Base-by-base conservation (phyloP, 2,888 invertebrate species). In the Amblyjoppa fuscipennis region DNA sequence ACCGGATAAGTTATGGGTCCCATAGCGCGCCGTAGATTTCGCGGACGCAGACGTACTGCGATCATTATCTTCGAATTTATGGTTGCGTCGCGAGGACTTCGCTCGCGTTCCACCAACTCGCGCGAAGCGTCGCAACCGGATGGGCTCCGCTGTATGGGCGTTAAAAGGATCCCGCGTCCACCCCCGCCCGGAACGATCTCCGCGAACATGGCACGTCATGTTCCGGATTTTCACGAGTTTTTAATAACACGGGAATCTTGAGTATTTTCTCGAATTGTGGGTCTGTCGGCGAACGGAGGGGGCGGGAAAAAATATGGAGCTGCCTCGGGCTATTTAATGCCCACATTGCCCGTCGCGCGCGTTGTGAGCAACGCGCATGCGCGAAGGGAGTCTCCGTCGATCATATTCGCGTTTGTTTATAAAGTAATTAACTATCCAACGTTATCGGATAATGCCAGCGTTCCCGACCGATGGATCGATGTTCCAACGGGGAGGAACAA, bases 51-150 rank as follows among this genome's bases (percentile, higher is more conserved):
- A 94, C 93, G 93, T 93, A 93, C 93, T 92, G 93, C 93, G 93
- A 93, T 94, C 93, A 93, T 94, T 93, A 94, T 93, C 93, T 90
- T 88, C 89, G 90, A 91, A 94, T 94, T 94, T 94, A 94, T 94
- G 92, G 92, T 88, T 76, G 77, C 85, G 78, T 88, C 86, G 88
- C 89, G 89, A 89, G 88, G 89, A 87, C 56, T 84, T 71, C 76
- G 73, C 51, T 78, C 70, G 68, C 86, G 49, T 51, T 69, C 31
- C 31, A 13, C 68, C 34, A 61, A 61, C 61, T 16, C 78, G 49
- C 59, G 70, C 13, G 45, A 31, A 49, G 28, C 49, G 71, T 75
- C 70, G 20, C 69, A 34, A 64, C 51, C 38, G 28, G 69, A 85
- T 76, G 38, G 73, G 73, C 51, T 59, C 51, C 64, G 31, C 25